Conservation (phyloP, 2,888 invertebrate genomes). For the Zelleria hepariella region DNA sequence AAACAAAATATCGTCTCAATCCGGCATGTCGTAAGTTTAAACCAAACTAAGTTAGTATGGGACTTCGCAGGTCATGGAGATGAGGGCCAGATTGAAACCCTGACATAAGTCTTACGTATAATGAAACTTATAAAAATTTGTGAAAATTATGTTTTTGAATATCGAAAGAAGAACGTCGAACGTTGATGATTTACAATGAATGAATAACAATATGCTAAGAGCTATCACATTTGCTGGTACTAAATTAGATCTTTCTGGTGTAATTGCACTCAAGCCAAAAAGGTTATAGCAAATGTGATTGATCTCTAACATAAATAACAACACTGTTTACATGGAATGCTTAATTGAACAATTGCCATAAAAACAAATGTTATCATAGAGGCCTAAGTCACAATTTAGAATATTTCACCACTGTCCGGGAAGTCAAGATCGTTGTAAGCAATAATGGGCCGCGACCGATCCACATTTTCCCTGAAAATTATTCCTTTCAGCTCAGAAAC, state of each 20-base stretch:
- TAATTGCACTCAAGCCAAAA: not conserved
- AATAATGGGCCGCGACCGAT: constrained; percentile 83
- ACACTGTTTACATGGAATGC: constrained; percentile 21
- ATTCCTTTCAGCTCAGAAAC: constrained; percentile 41
- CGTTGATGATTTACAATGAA: not conserved
- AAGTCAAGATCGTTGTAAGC: constrained; percentile 94
- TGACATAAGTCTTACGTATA: not conserved
- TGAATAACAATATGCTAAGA: not conserved
- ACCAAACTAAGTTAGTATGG: too few species aligned
- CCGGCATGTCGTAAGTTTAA: too few species aligned
- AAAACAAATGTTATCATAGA: constrained; percentile 16
- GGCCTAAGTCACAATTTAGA: constrained; percentile 57
- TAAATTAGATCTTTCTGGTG: not conserved
- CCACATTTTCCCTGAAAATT: constrained; percentile 76
- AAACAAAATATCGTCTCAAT: too few species aligned
- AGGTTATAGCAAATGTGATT: constrained; percentile 17
- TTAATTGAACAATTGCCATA: constrained; percentile 19
- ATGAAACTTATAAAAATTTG: not conserved
- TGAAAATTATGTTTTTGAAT: not conserved
- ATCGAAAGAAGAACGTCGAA: not conserved
- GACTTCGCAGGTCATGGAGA: too few species aligned
- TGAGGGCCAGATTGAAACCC: too few species aligned
- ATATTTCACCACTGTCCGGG: constrained; percentile 84
- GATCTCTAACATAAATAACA: constrained; percentile 16
- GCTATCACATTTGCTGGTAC: not conserved